Evolutionary conservation across 1,140 invertebrate genomes (phyloP), one percentile per base, ranked within the genome.

Genomic region (Gonatopus flavifemur): DNA sequence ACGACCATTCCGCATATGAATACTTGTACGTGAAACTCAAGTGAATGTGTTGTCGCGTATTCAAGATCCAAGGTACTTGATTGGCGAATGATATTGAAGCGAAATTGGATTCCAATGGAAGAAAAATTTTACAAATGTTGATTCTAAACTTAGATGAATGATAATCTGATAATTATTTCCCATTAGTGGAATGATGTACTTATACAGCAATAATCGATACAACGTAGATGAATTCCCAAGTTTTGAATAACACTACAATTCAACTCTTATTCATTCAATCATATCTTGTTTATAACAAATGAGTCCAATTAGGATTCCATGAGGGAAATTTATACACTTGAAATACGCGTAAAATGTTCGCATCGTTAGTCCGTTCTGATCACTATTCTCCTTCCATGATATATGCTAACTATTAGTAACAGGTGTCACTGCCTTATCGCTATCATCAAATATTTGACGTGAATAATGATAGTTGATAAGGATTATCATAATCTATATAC

Each of bases 51-150:
- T 33, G 35, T 30, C 10, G 42, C 35, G n/a, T 45, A 22, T 28
- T 8, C 6, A 6, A 21, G 20, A 45, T 45, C 31, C 19, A 15
- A 15, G 31, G 18, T 33, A 24, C 32, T 18, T 30, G 22, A 15
- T 15, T 24, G 43, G 19, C 10, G 31, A 30, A 45, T 35, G 33
- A 35, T 45, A 45, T 45, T 37, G 12, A 37, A 25, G 7, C 9
- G 3, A 16, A 13, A 45, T 24, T 22, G 31, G 35, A 33, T 9
- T 30, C 10, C 13, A 3, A 16, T 24, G 36, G 25, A 33, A 37
- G 33, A 25, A 33, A 25, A 13, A 36, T 16, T 12, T 18, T 41
- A 9, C 13, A 36, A 32, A n/a, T 8, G n/a, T 32, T 32, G 31
- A 32, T 15, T 32, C 31, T 32, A n/a, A 4, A 32, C n/a, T 13